phyloP scores from a whole-genome alignment of 2,888 invertebrate genomes.

The Pocota personata region DNA sequence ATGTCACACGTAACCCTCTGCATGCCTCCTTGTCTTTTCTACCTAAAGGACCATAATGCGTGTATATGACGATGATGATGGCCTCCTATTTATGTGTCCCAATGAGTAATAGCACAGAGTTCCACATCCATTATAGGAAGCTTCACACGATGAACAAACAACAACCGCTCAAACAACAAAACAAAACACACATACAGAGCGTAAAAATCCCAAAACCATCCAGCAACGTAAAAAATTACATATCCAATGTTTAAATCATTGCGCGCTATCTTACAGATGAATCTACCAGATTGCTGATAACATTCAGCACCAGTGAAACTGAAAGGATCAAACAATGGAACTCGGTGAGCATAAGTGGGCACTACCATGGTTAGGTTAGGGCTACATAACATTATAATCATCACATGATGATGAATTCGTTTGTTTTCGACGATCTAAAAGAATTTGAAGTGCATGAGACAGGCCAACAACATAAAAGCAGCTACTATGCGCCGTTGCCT shows the following conservation, averaged over 20 bases:
- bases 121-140: conserved; percentile 44
- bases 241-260: conserved; percentile 73
- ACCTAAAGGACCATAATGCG: conserved; percentile 59
- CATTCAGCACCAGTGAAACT: conserved; percentile 72
- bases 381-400: conserved; percentile 72
- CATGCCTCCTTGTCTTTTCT: conserved; percentile 52
- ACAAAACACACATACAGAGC: conserved; percentile 61
- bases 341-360: conserved; percentile 73
- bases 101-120: conserved; percentile 51
- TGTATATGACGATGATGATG: conserved; percentile 56
- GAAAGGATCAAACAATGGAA: conserved; percentile 74
- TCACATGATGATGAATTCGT: conserved; percentile 73
- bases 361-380: conserved; percentile 68
- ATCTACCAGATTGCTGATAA: conserved; percentile 72
- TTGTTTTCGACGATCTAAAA: conserved; percentile 64
- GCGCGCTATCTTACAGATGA: conserved; percentile 68
- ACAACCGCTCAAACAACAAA: conserved; percentile 75
- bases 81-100: conserved; percentile 70
- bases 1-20: conserved; percentile 61
- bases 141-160: conserved; percentile 74
- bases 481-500: conserved; percentile 55
- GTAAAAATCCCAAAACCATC: conserved; percentile 58
- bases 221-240: conserved; percentile 69
- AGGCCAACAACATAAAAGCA: conserved; percentile 56
- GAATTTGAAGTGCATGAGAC: conserved; percentile 72